Evolutionary conservation across 1,140 invertebrate species (phyloP).

Genomic region (Samia ricini): DNA sequence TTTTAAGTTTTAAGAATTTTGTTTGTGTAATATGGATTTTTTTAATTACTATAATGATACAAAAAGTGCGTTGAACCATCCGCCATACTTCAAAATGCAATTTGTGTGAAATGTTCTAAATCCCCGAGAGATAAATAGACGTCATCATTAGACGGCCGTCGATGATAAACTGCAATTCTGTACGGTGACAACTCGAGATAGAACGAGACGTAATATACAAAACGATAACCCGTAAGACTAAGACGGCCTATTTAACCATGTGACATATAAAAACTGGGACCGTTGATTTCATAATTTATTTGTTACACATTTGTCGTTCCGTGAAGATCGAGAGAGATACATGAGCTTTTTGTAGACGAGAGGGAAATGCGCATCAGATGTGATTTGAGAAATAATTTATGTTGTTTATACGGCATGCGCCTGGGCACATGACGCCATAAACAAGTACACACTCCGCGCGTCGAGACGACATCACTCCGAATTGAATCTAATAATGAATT

Average conservation of each 20-base stretch:
- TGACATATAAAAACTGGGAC: constrained; percentile 64
- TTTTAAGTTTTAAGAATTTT: too few species aligned
- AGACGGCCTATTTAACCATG: constrained; percentile 39
- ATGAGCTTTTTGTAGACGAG: constrained; percentile 69
- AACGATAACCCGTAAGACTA: constrained; percentile 25
- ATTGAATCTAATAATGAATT: constrained; percentile 1
- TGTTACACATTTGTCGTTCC: constrained; percentile 77
- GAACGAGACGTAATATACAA: constrained; percentile 40
- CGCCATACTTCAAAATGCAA: constrained; percentile 40
- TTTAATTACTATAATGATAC: constrained; percentile 9
- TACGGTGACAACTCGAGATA: constrained; percentile 53
- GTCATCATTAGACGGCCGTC: constrained; percentile 59
- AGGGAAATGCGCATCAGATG: constrained; percentile 68
- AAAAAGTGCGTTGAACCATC: constrained; percentile 44
- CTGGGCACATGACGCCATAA: constrained; percentile 49
- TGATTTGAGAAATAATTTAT: constrained; percentile 76
- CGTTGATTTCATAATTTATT: constrained; percentile 78
- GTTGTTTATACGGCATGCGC: constrained; percentile 64
- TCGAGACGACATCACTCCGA: neutral
- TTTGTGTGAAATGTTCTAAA: constrained; percentile 50
- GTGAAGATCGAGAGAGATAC: constrained; percentile 73
- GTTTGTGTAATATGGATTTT: too few species aligned
- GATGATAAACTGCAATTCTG: constrained; percentile 62
- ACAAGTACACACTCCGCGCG: constrained; percentile 32
- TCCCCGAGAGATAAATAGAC: constrained; percentile 62